Evolutionary conservation across 2,888 invertebrate genomes (phyloP).

Genomic region (Blastobasis adustella): DNA sequence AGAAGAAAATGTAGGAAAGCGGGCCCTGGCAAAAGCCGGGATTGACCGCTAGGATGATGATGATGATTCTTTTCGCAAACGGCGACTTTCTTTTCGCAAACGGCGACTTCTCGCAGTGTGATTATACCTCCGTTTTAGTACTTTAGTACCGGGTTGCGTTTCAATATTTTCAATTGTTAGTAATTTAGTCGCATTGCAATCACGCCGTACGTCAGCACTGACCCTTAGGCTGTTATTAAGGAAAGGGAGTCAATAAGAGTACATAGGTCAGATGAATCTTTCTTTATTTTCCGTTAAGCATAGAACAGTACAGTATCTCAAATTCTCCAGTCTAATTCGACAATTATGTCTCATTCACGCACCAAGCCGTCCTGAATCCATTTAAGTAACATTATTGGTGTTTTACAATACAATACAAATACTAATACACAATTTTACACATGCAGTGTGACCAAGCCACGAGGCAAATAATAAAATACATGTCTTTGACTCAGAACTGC

Average conservation of each 20-base stretch:
- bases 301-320: slow-evolving; percentile 71
- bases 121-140: too few species aligned
- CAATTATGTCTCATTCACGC: slow-evolving; percentile 43
- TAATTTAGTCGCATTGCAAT: too few species aligned
- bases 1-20: too few species aligned
- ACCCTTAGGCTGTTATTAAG: too few species aligned
- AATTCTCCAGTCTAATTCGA: slow-evolving; percentile 60
- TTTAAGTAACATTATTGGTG: slow-evolving; percentile 34
- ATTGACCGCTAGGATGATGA: too few species aligned
- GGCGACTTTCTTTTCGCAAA: too few species aligned
- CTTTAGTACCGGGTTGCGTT: too few species aligned
- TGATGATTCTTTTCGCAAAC: too few species aligned
- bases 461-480: slow-evolving; percentile 13
- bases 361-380: slow-evolving; percentile 37
- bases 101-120: too few species aligned
- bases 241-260: slow-evolving; percentile 8
- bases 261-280: slow-evolving; percentile 53
- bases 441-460: background rate
- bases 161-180: too few species aligned
- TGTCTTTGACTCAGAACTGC: slow-evolving; percentile 21
- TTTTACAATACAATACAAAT: slow-evolving; percentile 29
- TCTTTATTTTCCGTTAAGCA: slow-evolving; percentile 74
- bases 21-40: too few species aligned
- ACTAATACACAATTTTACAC: slow-evolving; percentile 21
- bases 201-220: too few species aligned